Evolutionary conservation across 2,888 invertebrate genomes (phyloP), one percentile per base, ranked within the genome.

Genomic region (Trichopria drosophilae): DNA sequence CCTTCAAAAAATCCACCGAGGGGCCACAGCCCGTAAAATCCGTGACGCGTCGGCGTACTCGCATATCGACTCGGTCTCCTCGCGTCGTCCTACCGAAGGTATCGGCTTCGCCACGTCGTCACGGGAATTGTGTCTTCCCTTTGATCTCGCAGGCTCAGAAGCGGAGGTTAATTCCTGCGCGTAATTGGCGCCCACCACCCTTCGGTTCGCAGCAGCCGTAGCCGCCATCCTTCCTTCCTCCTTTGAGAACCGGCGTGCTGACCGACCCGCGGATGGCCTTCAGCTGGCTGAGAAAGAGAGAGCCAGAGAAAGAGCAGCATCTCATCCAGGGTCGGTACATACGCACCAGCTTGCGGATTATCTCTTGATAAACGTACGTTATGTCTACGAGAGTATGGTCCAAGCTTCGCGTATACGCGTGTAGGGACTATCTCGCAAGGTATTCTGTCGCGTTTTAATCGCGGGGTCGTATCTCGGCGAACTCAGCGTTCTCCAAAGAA

Each of bases 11-110:
- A 26, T 10, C 31, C 29, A 44, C 41, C 53, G 55, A 58, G 60
- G 64, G 65, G 60, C 54, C 60, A 59, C 60, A 60, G 61, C 44
- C 59, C 48, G 57, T 62, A 61, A 66, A 68, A 68, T 60, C 62
- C 68, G 63, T 68, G 66, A 69, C 67, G 68, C 64, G 58, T 60
- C 58, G 60, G 53, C 53, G 41, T 59, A 57, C 53, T 53, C 48
- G 49, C 23, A 47, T 46, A 24, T 26, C 39, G 45, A 34, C 10
- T 26, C 43, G 34, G 36, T 26, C 13, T 35, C 23, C 36, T n/a
- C 67, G 68, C 64, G 58, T 60, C 58, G 60, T 54, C 53, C 42
- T 59, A 57, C 53, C 54, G 46, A 47, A 28, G 47, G 43, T 39
- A 36, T 51, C 53, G 52, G 53, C 60, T 44, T 31, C 29, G 24